Evolutionary conservation across 1,140 invertebrate species (phyloP), one percentile per base, ranked within the genome.

Genomic region (Lucilia sericata): DNA sequence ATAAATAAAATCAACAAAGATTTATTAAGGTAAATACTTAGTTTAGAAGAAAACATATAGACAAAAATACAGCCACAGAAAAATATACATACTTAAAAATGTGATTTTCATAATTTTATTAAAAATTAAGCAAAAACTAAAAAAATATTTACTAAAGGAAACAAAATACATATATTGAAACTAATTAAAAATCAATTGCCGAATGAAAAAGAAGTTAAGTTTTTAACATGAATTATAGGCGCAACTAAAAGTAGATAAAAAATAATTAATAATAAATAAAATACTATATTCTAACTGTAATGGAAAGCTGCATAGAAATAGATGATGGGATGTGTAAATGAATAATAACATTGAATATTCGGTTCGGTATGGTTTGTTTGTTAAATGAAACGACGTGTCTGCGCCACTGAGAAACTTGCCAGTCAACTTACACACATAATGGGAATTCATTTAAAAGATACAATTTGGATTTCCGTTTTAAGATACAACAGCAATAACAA

Each of bases 391-490:
- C 21, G 19, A 55, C 51, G 51, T 8, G 25, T 30, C 25, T 14
- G 13, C 14, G 14, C 5, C 14, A 25, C 65, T 70, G 65, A 70
- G 65, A 70, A 70, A 70, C 65, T 42, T 42, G 42, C 42, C 5
- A 42, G 42, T 42, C 65, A 70, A n/a, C 65, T 70, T 70, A 70
- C 8, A 70, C 8, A 70, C 65, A 70, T 70, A 70, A 70, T 70
- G 65, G 21, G 19, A 70, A 70, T 25, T 70, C 65, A 70, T 70
- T 70, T 70, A 70, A 70, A 70, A 70, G 65, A 70, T 70, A 70
- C 65, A 70, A 70, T 70, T 70, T 70, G 19, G 65, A 70, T 70
- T 70, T 70, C 65, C 65, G 65, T 70, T 70, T 70, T 70, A 21
- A 70, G 65, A 70, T 25, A 70, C 65, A 70, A 70, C 25, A 30